Evolutionary conservation across 2,113 vertebrate species (phyloP).

Genomic region (Notarius quadriscutis): DNA sequence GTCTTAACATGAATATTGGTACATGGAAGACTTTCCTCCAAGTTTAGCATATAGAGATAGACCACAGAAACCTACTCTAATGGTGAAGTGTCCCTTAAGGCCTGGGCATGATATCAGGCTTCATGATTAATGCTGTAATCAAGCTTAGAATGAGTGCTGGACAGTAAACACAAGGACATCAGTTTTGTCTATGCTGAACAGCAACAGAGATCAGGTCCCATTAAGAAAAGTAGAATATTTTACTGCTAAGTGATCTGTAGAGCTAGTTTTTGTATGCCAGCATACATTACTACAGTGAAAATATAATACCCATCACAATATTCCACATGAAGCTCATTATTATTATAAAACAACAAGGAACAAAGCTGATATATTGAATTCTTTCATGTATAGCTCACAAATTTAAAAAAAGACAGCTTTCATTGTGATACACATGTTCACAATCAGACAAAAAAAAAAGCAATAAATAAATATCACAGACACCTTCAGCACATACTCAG

Average conservation of each 20-base stretch:
- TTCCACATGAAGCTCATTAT: conserved; percentile 13
- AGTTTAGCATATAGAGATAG: neutral
- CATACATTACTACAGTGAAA: neutral
- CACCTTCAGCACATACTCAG: conserved; percentile 42
- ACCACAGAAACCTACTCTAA: neutral
- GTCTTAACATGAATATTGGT: neutral
- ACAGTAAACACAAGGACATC: neutral
- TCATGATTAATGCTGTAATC: neutral
- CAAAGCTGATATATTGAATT: conserved; percentile 23
- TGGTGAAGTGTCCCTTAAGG: neutral
- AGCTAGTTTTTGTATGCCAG: neutral
- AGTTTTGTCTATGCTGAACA: neutral
- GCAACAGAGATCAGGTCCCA: neutral
- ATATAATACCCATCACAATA: neutral
- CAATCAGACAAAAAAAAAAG: conserved; percentile 16
- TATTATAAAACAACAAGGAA: conserved; percentile 23
- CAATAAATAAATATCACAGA: conserved; percentile 39
- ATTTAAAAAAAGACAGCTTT: conserved; percentile 18
- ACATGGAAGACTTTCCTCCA: neutral
- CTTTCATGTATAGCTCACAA: conserved; percentile 20
- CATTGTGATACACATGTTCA: conserved; percentile 28
- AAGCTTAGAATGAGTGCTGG: neutral
- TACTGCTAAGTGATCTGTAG: neutral
- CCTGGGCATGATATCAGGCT: conserved; percentile 41
- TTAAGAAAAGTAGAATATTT: neutral